A percentile compares a stretch with the other conserved stretches of the same genome.
phyloP scores from a whole-genome alignment of 2,113 vertebrate genomes.

The Piprites chloris region DNA sequence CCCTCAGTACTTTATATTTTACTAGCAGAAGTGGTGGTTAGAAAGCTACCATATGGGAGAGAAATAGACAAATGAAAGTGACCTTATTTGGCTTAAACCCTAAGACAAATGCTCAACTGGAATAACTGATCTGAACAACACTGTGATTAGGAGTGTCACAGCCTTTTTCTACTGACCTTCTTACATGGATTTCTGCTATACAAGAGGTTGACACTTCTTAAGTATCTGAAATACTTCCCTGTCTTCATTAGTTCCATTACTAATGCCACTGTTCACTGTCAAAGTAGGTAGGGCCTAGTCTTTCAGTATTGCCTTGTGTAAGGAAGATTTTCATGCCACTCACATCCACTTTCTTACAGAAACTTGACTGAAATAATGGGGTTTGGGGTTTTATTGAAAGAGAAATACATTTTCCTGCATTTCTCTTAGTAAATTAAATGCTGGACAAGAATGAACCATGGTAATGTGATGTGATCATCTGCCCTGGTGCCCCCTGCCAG shows the following conservation, averaged over 20 bases:
- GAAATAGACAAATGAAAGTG: neutral
- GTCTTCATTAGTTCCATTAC: neutral
- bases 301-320: neutral
- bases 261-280: neutral
- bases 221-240: neutral
- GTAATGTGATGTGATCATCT: neutral
- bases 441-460: neutral
- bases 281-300: neutral
- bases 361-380: neutral
- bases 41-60: neutral
- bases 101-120: neutral
- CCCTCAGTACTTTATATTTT: neutral
- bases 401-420: neutral
- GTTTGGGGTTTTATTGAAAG: neutral
- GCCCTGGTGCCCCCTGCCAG: neutral
- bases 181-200: neutral
- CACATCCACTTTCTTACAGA: neutral
- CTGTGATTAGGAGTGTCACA: neutral
- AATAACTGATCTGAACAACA: neutral
- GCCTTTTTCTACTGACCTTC: neutral
- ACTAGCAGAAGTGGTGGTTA: neutral
- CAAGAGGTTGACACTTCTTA: neutral
- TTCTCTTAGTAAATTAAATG: neutral
- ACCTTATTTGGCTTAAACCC: neutral
- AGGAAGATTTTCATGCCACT: neutral